These are phyloP conservation scores for Ia io DNA, from an alignment of 2,113 vertebrate species.

Conservation along the genomic window DNA sequence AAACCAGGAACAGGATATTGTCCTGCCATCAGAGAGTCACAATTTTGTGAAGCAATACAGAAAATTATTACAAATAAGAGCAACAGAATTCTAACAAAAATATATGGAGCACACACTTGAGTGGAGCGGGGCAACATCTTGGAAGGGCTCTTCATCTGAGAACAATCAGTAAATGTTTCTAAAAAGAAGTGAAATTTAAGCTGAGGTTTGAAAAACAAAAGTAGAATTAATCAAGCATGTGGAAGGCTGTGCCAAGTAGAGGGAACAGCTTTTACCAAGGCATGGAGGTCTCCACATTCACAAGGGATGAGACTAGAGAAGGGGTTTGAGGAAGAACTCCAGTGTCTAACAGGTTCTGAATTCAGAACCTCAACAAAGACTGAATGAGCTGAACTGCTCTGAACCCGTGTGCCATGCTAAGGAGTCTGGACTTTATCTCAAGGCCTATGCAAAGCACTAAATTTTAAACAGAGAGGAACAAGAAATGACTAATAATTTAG, in stretches of 20 bases:
- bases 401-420: not conserved
- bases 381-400: not conserved
- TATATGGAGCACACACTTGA: not conserved
- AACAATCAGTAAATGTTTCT: not conserved
- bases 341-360: not conserved
- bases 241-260: not conserved
- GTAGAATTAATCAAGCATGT: not conserved
- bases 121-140: not conserved
- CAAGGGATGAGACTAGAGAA: not conserved
- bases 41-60: not conserved
- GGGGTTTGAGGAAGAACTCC: not conserved
- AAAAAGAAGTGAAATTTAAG: not conserved
- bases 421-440: not conserved
- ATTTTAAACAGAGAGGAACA: not conserved
- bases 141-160: not conserved
- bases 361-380: not conserved
- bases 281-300: not conserved
- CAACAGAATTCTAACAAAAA: conserved; percentile 10
- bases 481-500: not conserved
- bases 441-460: not conserved
- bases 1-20: not conserved
- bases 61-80: not conserved
- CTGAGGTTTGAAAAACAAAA: not conserved
- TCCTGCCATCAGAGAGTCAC: not conserved
- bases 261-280: not conserved